Conservation (phyloP, 1,140 invertebrate genomes). For the Drosophila kepulauana region DNA sequence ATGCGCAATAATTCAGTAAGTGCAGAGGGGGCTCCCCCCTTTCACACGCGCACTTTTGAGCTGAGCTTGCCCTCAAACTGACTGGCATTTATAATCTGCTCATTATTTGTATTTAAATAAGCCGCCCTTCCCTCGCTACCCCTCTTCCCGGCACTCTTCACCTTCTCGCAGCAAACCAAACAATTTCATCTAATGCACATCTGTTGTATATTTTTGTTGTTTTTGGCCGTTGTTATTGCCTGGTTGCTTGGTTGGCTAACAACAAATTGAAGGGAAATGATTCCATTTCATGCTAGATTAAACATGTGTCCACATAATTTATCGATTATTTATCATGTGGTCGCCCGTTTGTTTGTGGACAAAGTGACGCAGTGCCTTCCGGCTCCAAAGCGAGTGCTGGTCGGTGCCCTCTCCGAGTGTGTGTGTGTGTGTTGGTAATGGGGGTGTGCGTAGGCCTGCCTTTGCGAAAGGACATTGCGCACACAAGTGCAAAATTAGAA, state of each 20-base stretch:
- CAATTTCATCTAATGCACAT: conserved; percentile 53
- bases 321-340: conserved; percentile 84
- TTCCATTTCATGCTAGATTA: conserved; percentile 85
- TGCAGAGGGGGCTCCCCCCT: background rate
- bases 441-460: conserved; percentile 62
- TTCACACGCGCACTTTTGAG: background rate
- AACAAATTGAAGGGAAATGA: conserved; percentile 85
- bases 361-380: conserved; percentile 60
- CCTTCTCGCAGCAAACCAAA: too few species aligned
- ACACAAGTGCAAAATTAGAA: conserved; percentile 83
- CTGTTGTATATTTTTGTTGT: conserved; percentile 61
- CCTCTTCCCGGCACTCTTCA: too few species aligned
- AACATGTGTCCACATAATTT: conserved; percentile 85
- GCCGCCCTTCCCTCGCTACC: conserved; percentile 21
- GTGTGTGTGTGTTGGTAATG: background rate
- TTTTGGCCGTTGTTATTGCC: conserved; percentile 50
- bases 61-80: background rate
- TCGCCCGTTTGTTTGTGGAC: conserved; percentile 61
- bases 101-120: conserved; percentile 81
- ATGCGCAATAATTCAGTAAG: conserved; percentile 64
- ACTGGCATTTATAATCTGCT: conserved; percentile 68
- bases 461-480: conserved; percentile 61
- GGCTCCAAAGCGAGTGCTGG: conserved; percentile 24
- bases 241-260: conserved; percentile 62
- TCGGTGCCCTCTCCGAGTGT: background rate